Percentiles rank a stretch among this genome's conserved stretches.
phyloP scores from a whole-genome alignment of 2,888 invertebrate genomes.

The Cataglyphis cursor region DNA sequence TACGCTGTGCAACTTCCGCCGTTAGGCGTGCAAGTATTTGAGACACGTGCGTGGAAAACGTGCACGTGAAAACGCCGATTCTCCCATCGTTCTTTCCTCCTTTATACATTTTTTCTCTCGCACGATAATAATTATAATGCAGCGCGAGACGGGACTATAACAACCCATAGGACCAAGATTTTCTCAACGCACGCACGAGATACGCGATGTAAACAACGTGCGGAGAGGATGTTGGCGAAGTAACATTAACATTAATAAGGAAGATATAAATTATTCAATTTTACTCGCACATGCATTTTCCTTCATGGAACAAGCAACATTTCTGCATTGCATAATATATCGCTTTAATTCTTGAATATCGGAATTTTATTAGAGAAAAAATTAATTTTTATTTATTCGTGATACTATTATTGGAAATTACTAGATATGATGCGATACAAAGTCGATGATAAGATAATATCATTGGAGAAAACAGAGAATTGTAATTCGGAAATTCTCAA shows the following conservation, averaged over 20 bases:
- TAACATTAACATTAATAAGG: constrained; percentile 39
- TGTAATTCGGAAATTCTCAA: not conserved
- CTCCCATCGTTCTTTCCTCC: constrained; percentile 42
- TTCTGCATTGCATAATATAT: not conserved
- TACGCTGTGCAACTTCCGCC: constrained; percentile 62
- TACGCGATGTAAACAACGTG: constrained; percentile 31
- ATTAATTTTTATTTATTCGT: not conserved
- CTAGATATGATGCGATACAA: not conserved
- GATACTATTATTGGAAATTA: not conserved
- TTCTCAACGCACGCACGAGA: constrained; percentile 35
- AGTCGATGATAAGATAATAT: not conserved
- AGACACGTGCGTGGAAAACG: constrained; percentile 66
- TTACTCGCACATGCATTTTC: constrained; percentile 18
- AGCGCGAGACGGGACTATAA: constrained; percentile 14
- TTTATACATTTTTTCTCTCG: constrained; percentile 17
- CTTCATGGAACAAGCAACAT: not conserved
- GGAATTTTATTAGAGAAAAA: not conserved
- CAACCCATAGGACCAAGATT: constrained; percentile 28
- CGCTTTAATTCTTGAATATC: not conserved
- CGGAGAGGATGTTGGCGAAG: not conserved
- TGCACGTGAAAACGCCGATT: constrained; percentile 51
- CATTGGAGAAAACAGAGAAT: not conserved
- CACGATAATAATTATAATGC: constrained; percentile 41
- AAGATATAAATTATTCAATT: constrained; percentile 45
- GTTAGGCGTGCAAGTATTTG: constrained; percentile 61